Evolutionary conservation across 2,888 invertebrate genomes (phyloP), one percentile per base, ranked within the genome.

Genomic region (Ernsta delagoae): DNA sequence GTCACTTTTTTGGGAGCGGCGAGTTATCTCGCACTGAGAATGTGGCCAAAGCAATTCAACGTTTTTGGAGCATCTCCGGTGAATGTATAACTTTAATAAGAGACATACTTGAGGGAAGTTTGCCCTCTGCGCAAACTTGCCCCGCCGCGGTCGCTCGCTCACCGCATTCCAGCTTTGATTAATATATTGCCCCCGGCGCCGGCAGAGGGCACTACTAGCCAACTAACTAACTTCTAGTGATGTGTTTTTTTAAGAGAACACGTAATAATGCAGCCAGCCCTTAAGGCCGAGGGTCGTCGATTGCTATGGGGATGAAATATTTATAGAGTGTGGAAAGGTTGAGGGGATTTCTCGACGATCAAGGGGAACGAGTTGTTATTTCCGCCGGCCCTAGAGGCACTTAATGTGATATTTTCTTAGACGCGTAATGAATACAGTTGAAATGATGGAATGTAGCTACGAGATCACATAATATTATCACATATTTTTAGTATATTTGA

Each of bases 261-360:
- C 59, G 53, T 59, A 65, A 65, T 65, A 59, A 65, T 59, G 65
- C 59, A 53, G 59, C 59, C 39, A 50, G 31, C 53, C 65, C 65
- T 36, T 59, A 48, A 56, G 50, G 56, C n/a, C 39, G 59, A 53
- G 65, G 59, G 65, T 59, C 45, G 65, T 24, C 59, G 59, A 65
- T 50, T 53, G 59, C 65, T 24, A 16, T 24, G 65, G 39, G 59
- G 59, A 56, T 59, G 59, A 53, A 59, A 53, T 65, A 45, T 65
- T 65, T 59, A 59, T 65, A 48, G 48, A 59, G 65, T 59, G 57
- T 8, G 65, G 61, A 62, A 36, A 62, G 61, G 61, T 34, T 34
- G 45, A 62, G 50, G 43, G 48, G 36, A 34, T 11, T 43, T 8
- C 11, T 45, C 36, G 31, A 48, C 43, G 64, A 59, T 65, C 65